These are phyloP conservation scores for Trinectes maculatus DNA, from an alignment of 2,113 vertebrate genomes.

Conservation along the genomic window DNA sequence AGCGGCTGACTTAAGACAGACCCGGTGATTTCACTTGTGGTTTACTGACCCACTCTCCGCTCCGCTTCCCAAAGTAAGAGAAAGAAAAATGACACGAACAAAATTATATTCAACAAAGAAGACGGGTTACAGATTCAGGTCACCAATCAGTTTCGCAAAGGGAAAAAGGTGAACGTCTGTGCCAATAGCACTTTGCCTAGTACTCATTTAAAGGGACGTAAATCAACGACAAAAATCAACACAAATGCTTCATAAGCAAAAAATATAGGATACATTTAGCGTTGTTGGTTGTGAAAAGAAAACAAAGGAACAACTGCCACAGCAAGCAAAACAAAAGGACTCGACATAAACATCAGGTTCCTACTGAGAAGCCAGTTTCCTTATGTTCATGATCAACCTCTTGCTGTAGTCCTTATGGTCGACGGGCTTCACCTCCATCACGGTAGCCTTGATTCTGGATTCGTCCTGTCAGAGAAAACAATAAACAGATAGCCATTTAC, in stretches of 20 bases:
- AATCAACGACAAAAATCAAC: background rate
- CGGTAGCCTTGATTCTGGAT: slow-evolving; percentile 93
- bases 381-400: slow-evolving; percentile 90
- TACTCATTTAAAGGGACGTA: background rate
- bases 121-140: slow-evolving; percentile 8
- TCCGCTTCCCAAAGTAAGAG: slow-evolving; percentile 11
- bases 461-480: slow-evolving; percentile 86
- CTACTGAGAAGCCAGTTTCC: slow-evolving; percentile 81
- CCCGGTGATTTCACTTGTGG: slow-evolving; percentile 23
- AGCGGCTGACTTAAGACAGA: slow-evolving; percentile 50
- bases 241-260: background rate
- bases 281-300: slow-evolving; percentile 27
- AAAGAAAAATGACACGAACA: background rate
- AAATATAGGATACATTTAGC: background rate
- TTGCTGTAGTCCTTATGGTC: slow-evolving; percentile 92
- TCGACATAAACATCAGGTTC: background rate
- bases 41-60: slow-evolving; percentile 52
- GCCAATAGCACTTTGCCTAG: background rate
- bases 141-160: slow-evolving; percentile 18
- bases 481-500: slow-evolving; percentile 4
- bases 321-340: slow-evolving; percentile 8
- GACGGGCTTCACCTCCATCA: slow-evolving; percentile 90
- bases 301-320: slow-evolving; percentile 20
- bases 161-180: slow-evolving; percentile 2
- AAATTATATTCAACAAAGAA: slow-evolving; percentile 8